These are phyloP conservation scores for Nebria brevicollis DNA, from an alignment of 2,888 invertebrate species.

Conservation along the genomic window DNA sequence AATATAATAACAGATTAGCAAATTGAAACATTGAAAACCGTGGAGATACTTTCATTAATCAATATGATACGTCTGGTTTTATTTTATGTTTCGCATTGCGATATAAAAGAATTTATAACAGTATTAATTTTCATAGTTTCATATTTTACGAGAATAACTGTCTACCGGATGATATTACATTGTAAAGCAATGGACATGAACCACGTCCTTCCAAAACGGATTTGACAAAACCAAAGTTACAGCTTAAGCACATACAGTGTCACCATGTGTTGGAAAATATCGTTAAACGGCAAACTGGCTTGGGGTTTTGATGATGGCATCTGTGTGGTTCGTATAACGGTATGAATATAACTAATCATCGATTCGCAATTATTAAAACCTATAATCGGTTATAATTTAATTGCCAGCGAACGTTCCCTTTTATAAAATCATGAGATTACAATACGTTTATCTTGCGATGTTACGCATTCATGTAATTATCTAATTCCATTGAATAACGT, in stretches of 20 bases:
- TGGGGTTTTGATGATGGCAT: neutral
- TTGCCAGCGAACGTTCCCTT: neutral
- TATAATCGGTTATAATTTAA: neutral
- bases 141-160: neutral
- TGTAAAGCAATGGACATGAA: neutral
- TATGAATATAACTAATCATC: neutral
- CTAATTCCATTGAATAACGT: neutral
- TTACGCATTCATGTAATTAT: neutral
- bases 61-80: neutral
- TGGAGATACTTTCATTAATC: neutral
- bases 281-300: neutral
- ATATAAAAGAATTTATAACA: neutral
- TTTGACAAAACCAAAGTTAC: neutral
- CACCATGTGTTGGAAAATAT: neutral
- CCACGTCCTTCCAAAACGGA: neutral
- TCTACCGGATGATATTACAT: neutral
- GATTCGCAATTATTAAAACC: neutral
- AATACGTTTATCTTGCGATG: neutral
- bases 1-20: no score
- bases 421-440: neutral
- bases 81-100: neutral
- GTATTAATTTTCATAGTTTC: neutral
- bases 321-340: neutral
- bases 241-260: neutral
- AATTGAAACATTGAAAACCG: no score